phyloP scores from a whole-genome alignment of 2,797 vertebrate species.

The Australoheros facetus region DNA sequence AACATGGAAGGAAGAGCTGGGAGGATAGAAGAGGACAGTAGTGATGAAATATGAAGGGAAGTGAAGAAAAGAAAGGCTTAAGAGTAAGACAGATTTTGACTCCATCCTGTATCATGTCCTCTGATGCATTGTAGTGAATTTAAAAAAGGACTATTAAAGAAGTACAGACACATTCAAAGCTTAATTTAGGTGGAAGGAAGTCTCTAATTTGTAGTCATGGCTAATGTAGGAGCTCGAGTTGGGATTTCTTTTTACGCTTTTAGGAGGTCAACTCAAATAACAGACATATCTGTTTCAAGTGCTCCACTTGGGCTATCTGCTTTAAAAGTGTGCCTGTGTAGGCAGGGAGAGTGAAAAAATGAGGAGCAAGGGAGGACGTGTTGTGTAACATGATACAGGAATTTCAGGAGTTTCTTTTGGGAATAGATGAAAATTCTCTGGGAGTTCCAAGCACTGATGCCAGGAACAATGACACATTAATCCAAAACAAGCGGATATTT shows the following conservation, averaged over 20 bases:
- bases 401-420: conserved; percentile 23
- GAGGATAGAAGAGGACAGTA: conserved; percentile 4
- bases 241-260: conserved; percentile 56
- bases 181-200: conserved; percentile 44
- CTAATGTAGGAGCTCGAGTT: conserved; percentile 56
- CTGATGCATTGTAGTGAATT: neutral
- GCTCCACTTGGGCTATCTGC: conserved; percentile 49
- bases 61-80: conserved; percentile 9
- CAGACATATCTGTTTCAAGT: conserved; percentile 57
- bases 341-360: conserved; percentile 5
- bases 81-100: neutral
- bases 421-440: conserved; percentile 2
- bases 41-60: conserved; percentile 23
- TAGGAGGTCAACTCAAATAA: conserved; percentile 64
- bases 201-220: conserved; percentile 65
- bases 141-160: neutral
- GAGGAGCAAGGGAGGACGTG: neutral
- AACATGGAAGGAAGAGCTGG: neutral
- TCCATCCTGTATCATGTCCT: neutral
- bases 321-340: conserved; percentile 42
- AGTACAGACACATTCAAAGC: conserved; percentile 2
- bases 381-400: conserved; percentile 31
- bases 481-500: conserved; percentile 9
- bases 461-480: conserved; percentile 5
- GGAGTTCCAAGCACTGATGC: neutral